Evolutionary conservation across 1,140 invertebrate genomes (phyloP), one percentile per base, ranked within the genome.

Genomic region (Halyomorpha halys): DNA sequence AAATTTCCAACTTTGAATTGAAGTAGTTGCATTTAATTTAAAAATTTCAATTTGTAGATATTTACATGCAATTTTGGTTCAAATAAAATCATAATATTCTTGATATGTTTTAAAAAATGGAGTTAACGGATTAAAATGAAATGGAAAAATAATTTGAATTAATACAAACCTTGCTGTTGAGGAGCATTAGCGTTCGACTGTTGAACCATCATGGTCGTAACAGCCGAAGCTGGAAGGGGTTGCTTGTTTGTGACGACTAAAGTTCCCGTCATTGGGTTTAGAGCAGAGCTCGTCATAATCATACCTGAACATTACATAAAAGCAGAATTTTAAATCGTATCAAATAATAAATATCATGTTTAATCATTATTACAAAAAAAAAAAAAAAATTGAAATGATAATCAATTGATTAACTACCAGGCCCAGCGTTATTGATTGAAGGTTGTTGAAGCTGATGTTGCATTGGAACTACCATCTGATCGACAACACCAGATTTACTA

Each of bases 181-280:
- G 61, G 63, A 18, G 65, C 77, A 34, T 49, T 64, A 15, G 66
- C 25, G 44, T 66, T 67, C 19, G 67, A 62, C 68, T 67, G 78
- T 76, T 44, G 73, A 70, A 27, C 66, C 65, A 74, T 72, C 71
- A 76, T 72, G 44, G 71, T 69, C 72, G 61, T 62, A 16, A 62
- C 65, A n/a, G 62, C 60, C 15, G 25, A 73, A 73, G 68, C 21
- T 15, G 49, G 19, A 44, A 81, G 74, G 56, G 83, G 79, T 72
- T 85, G 84, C 71, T 87, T 87, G 71, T 85, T 87, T 66, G 79
- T 75, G 19, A 82, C 81, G 34, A 86, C 80, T 61, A 82, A 73
- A 66, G 78, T 79, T 44, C 81, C 81, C n/a, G 76, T 73, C 74
- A 77, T 76, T 27, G 81, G 78, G 69, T 77, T 79, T 71, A 83